Evolutionary conservation across 2,113 vertebrate species (phyloP), one percentile per base, ranked within the genome.

Genomic region (Tragelaphus scriptus): DNA sequence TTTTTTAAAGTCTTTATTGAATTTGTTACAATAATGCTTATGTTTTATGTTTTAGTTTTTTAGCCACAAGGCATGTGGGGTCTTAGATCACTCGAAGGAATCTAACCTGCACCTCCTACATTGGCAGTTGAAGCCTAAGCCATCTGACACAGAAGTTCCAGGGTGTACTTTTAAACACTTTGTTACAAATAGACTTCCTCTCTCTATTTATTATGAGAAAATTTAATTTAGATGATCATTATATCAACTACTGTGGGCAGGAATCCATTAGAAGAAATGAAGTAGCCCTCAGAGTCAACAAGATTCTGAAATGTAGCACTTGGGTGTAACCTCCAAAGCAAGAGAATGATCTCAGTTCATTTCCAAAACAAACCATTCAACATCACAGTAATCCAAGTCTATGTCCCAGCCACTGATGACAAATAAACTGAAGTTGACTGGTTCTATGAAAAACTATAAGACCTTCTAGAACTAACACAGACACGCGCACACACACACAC

Each of bases 21-120:
- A 77, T 77, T 44, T 44, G 23, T 26, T 77, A 32, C 11, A 77
- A 26, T 77, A 40, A 7, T 77, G 40, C 40, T 44, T 44, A 40
- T 77, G 36, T 75, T 75, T 71, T 71, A 23, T 75, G 21, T 44
- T 77, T 26, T 77, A 44, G 71, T 44, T 26, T 77, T 44, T 77
- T 77, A 44, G 40, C 71, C 71, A 44, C 71, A 77, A 77, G 40
- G 40, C 12, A 77, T 44, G 40, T 44, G 71, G 23, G 23, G 40
- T 77, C 71, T 44, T 26, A 26, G 40, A 40, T 44, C 71, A 23
- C 40, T 44, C 0, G 0, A 77, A 26, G 23, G 40, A 44, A 1
- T 44, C 40, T 14, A 44, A 44, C 12, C 71, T 44, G 12, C 1
- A 44, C 71, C 71, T 26, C 71, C 40, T 44, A 13, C 40, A 77